A percentile compares a stretch with the other conserved stretches of the same genome.
phyloP scores from a whole-genome alignment of 2,888 invertebrate genomes.

The Chymomyza fuscimana region DNA sequence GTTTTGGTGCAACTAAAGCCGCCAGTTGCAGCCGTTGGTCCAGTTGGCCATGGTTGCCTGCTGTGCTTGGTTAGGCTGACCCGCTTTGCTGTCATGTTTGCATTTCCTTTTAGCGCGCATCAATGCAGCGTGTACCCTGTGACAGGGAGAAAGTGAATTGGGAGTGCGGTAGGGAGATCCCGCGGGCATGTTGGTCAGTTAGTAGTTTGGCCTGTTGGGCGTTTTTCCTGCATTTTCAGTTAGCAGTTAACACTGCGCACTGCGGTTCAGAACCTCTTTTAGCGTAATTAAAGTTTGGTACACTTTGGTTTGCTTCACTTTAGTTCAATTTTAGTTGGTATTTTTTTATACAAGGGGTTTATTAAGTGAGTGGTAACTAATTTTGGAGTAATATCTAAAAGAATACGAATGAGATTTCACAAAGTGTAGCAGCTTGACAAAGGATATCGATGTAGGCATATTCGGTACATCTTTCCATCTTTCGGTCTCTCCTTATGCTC shows the following conservation, averaged over 20 bases:
- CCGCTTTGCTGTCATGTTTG: slow-evolving; percentile 13
- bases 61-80: slow-evolving; percentile 5
- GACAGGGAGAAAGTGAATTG: slow-evolving; percentile 5
- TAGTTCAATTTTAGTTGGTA: slow-evolving; percentile 12
- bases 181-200: not conserved
- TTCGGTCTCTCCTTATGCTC: no score
- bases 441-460: no score
- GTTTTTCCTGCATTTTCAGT: not conserved
- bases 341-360: slow-evolving; percentile 1
- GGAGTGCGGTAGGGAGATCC: not conserved
- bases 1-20: not conserved
- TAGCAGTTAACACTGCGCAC: slow-evolving; percentile 2
- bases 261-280: slow-evolving; percentile 44
- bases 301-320: slow-evolving; percentile 21
- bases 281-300: slow-evolving; percentile 62
- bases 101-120: slow-evolving; percentile 39
- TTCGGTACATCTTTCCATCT: no score
- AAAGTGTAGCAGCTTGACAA: no score
- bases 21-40: not conserved
- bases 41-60: not conserved
- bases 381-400: no score
- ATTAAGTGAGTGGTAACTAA: no score
- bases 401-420: no score
- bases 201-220: not conserved
- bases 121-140: slow-evolving; percentile 14